These are phyloP conservation scores for Dipodomys ordii DNA, from an alignment of 2,113 vertebrate genomes.

Conservation along the genomic window DNA sequence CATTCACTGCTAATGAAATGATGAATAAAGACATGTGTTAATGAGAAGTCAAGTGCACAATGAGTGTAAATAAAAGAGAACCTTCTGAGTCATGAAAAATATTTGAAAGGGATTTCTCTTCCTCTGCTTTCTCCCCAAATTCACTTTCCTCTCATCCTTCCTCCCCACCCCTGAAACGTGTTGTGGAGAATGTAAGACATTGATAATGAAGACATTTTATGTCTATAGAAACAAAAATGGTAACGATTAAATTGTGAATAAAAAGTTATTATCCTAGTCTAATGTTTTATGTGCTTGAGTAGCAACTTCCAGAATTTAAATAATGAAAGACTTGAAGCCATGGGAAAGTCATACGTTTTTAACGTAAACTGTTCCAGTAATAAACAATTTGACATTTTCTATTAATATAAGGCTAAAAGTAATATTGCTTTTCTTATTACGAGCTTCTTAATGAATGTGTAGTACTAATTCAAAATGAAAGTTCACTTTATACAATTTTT, in stretches of 20 bases:
- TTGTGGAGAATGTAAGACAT: constrained; percentile 3
- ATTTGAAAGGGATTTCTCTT: constrained; percentile 65
- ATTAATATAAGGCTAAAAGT: neutral
- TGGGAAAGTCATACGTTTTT: neutral
- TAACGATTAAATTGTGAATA: neutral
- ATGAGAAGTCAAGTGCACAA: constrained; percentile 73
- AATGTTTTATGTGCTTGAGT: neutral
- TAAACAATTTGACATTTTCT: constrained; percentile 10
- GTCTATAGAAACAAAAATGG: neutral
- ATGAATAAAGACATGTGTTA: constrained; percentile 86
- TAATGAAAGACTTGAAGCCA: neutral
- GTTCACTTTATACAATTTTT: neutral
- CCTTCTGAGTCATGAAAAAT: constrained; percentile 73
- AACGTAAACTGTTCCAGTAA: neutral
- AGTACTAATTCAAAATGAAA: constrained; percentile 42
- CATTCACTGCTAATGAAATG: constrained; percentile 80
- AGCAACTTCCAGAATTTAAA: neutral
- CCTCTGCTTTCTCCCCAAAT: constrained; percentile 8
- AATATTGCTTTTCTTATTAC: neutral
- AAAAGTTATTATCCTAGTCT: neutral
- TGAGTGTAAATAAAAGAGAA: constrained; percentile 80
- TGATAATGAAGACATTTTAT: constrained; percentile 30
- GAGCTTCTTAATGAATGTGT: neutral
- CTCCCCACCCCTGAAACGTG: neutral
- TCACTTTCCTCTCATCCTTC: neutral